phyloP scores from a whole-genome alignment of 1,140 invertebrate genomes.

The Calephelis virginiensis region DNA sequence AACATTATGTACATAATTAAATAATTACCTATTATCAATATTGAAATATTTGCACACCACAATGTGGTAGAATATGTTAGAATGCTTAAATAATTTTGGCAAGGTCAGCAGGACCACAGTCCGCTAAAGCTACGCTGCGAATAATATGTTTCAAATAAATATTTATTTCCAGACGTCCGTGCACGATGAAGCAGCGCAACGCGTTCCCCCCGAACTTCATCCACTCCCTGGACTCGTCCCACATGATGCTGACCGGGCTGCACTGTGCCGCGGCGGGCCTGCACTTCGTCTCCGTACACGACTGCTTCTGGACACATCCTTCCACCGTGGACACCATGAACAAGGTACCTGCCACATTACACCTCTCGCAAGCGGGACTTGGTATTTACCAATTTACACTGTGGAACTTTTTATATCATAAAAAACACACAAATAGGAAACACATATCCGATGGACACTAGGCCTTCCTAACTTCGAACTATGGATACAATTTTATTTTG shows the following conservation, averaged over 20 bases:
- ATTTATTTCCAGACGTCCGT: slow-evolving; percentile 83
- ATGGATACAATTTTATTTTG: too few relatives aligned
- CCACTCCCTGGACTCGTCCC: slow-evolving; percentile 98
- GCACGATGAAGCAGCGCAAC: slow-evolving; percentile 96
- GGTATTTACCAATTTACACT: background rate
- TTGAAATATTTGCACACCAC: too few relatives aligned
- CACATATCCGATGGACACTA: too few relatives aligned
- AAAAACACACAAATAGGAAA: too few relatives aligned
- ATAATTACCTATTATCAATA: too few relatives aligned
- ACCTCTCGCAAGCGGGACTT: background rate
- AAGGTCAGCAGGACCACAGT: too few relatives aligned
- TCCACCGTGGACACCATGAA: slow-evolving; percentile 93
- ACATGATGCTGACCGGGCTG: slow-evolving; percentile 99
- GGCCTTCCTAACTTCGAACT: too few relatives aligned
- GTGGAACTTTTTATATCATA: slow-evolving; percentile 8
- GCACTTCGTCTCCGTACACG: slow-evolving; percentile 98
- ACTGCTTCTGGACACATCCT: slow-evolving; percentile 99
- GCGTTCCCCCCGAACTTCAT: slow-evolving; percentile 99
- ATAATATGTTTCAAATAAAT: background rate
- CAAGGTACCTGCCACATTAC: slow-evolving; percentile 75
- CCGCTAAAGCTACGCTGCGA: too few relatives aligned
- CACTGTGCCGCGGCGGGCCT: slow-evolving; percentile 89
- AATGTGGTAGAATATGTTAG: too few relatives aligned
- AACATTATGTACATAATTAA: too few relatives aligned
- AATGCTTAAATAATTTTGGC: too few relatives aligned